A percentile compares a stretch with the other conserved stretches of the same genome.
Evolutionary conservation across 1,140 invertebrate genomes (phyloP).

Genomic region (Meloidogyne hapla): DNA sequence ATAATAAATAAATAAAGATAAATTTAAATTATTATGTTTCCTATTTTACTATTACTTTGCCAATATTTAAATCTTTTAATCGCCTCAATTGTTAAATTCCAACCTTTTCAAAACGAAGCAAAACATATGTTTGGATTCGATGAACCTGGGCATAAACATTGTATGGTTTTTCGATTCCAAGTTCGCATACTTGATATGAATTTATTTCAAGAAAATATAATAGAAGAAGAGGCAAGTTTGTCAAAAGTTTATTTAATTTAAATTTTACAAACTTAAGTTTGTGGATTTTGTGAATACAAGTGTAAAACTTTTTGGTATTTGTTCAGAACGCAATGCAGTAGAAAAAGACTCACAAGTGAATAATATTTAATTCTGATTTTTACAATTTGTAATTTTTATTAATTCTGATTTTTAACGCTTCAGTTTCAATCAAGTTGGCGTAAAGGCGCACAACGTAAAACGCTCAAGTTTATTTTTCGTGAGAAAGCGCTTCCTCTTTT

Average conservation of each 20-base stretch:
- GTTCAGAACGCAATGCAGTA: conserved; percentile 25
- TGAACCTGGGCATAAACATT: conserved; percentile 14
- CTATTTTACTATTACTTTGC: neutral
- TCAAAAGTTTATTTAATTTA: neutral
- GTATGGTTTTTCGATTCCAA: conserved; percentile 23
- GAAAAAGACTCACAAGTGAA: conserved; percentile 21
- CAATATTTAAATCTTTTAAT: neutral
- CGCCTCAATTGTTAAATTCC: conserved; percentile 25
- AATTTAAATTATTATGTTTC: neutral
- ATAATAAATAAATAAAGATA: neutral
- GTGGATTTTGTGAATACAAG: conserved; percentile 22
- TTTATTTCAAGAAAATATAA: neutral
- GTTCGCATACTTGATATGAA: conserved; percentile 15
- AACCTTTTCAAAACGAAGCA: conserved; percentile 29
- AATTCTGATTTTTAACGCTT: neutral
- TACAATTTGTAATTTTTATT: neutral
- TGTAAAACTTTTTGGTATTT: conserved; percentile 25
- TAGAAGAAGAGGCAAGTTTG: neutral
- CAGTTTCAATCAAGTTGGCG: conserved; percentile 28
- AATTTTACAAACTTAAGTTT: conserved; percentile 12
- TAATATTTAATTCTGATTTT: no score
- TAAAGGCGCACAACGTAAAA: conserved; percentile 12
- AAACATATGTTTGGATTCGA: conserved; percentile 27
- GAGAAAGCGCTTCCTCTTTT: conserved; percentile 9
- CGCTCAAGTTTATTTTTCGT: conserved; percentile 20